Evolutionary conservation across 2,113 vertebrate species (phyloP), one percentile per base, ranked within the genome.

Genomic region (Turdus rufiventris): DNA sequence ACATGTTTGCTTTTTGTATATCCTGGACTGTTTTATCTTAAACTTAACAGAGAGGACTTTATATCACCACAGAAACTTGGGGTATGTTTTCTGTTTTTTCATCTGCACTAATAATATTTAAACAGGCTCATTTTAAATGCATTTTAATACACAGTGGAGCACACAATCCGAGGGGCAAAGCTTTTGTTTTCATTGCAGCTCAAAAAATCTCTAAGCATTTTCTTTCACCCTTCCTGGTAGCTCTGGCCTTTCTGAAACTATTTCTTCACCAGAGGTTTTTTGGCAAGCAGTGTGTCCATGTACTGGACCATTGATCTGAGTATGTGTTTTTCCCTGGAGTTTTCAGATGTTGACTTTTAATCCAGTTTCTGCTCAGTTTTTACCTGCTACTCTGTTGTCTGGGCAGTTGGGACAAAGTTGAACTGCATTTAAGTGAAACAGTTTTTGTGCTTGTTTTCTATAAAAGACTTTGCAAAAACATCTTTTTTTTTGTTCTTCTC

Each of bases 11-110:
- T 99, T 92, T 99, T 99, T 95, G 88, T 99, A 54, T 99, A 98
- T 94, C 99, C 99, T 16, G 99, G 99, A 62, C 93, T 99, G 8
- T 99, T 99, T 97, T 99, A 98, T 97, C 98, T 99, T 84, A 99
- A 98, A 96, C 98, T 99, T 90, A 98, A 98, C 97, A 97, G 91
- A 92, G 98, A 98, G 65, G 97, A 98, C 42, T 97, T 98, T 58
- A 67, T 96, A 56, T 99, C 99, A 20, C 91, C 94, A 40, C 98
- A 98, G 94, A 99, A 98, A 60, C 85, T 99, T 18, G 98, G 98
- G 97, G 99, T 99, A 98, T 96, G 97, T 83, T 89, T 70, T 86
- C 38, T 47, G 31, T 61, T 78, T 81, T 93, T 51, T 80, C 48
- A 13, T 31, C 17, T 91, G 62, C 89, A 96, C 73, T 81, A 87